phyloP scores from a whole-genome alignment of 2,113 vertebrate genomes.

The Gallinago jamesoni region DNA sequence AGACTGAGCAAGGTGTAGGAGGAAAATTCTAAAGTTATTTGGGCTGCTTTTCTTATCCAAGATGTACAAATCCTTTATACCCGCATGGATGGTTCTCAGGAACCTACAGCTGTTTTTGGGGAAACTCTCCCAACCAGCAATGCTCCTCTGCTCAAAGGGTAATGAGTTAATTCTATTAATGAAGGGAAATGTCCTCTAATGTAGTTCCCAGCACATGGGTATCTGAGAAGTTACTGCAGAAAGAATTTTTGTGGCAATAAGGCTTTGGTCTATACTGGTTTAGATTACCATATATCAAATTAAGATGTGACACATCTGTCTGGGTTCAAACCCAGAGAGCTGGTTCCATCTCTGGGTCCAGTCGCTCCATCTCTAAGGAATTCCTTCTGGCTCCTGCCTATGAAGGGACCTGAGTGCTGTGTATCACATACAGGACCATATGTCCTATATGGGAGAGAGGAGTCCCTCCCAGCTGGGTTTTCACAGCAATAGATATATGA shows the following conservation, averaged over 20 bases:
- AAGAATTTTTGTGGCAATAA: neutral
- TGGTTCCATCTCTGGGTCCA: neutral
- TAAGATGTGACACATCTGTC: rapidly evolving
- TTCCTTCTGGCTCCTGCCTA: neutral
- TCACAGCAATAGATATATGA: neutral
- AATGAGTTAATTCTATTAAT: neutral
- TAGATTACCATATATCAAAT: neutral
- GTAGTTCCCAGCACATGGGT: neutral
- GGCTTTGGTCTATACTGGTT: neutral
- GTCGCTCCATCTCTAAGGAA: neutral
- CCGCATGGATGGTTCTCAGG: neutral
- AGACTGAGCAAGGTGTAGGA: neutral
- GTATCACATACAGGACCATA: neutral
- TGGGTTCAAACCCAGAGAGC: neutral
- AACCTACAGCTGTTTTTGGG: neutral
- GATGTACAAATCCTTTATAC: neutral
- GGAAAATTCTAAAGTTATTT: neutral
- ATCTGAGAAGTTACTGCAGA: neutral
- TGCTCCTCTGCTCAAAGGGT: neutral
- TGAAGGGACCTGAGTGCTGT: neutral
- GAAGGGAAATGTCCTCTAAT: neutral
- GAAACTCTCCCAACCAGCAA: neutral
- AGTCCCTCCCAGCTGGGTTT: neutral
- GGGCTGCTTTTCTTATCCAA: neutral
- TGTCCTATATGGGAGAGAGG: neutral